These are phyloP conservation scores for Eilema sororculum DNA, from an alignment of 2,888 invertebrate species.

Conservation along the genomic window DNA sequence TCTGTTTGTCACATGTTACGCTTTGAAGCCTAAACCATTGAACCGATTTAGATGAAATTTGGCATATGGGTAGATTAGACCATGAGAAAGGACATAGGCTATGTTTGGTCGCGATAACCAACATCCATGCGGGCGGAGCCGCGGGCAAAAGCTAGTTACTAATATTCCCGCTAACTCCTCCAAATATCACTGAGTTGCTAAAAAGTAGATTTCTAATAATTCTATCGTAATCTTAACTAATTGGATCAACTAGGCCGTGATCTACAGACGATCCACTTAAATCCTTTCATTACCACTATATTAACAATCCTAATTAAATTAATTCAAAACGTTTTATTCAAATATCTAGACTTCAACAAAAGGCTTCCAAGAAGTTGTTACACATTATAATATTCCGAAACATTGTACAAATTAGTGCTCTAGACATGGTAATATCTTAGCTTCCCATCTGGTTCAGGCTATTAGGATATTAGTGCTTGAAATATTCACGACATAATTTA, in stretches of 20 bases:
- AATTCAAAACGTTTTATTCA: neutral
- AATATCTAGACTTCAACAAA: neutral
- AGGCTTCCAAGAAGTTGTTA: slow-evolving; percentile 7
- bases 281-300: neutral
- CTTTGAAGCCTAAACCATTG: no score
- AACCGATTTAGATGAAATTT: no score
- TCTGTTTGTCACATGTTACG: no score
- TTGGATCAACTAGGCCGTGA: neutral
- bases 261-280: neutral
- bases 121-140: no score
- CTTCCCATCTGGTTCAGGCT: neutral
- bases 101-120: no score
- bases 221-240: no score
- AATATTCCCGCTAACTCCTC: no score
- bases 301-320: neutral
- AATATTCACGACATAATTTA: neutral
- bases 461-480: neutral
- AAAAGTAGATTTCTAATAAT: no score
- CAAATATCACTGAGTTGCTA: no score
- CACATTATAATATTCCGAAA: slow-evolving; percentile 4
- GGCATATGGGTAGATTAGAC: no score
- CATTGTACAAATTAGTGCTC: neutral
- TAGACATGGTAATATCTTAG: neutral
- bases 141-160: no score
- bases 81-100: no score